Evolutionary conservation across 2,797 vertebrate genomes (phyloP), one percentile per base, ranked within the genome.

Genomic region (Columba guinea): DNA sequence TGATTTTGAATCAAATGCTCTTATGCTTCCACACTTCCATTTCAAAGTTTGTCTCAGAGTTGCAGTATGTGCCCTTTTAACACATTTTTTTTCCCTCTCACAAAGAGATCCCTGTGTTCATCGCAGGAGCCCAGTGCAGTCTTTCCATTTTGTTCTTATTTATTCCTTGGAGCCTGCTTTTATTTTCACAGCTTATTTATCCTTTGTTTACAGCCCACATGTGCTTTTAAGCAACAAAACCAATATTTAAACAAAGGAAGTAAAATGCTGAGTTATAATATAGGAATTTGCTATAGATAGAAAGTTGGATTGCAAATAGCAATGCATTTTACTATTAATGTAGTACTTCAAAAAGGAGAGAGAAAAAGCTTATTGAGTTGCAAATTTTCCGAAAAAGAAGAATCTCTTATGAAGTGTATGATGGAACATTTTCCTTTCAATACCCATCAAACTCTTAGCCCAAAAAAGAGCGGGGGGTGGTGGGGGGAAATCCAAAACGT

Each of bases 1-100:
- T 97, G 96, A 94, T 96, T 98, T 97, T 97, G 97, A 98, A 97
- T 97, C 93, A 94, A 97, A 97, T 89, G 92, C 96, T 97, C 97
- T 97, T 91, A 86, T 96, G 96, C 94, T 97, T 96, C 94, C 84
- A 87, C 96, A 95, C 96, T 97, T 95, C 95, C 96, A 96, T 97
- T 97, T 96, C 93, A 95, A 96, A 95, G 97, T 97, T 97, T 97
- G 96, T 95, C 97, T 95, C 83, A 59, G 96, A 97, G 95, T 96
- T 97, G 95, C 95, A 96, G 90, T 93, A 87, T 94, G 82, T 96
- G 89, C 93, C 93, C 84, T 96, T 94, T 90, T 96, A 94, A 94
- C 95, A 94, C 84, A 59, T 93, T 94, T 92, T 70, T 62, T 9
- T 51, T 51, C 34, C 78, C 51, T 69, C 68, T 93, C 77, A 95